A percentile compares a stretch with the other conserved stretches of the same genome.
phyloP scores from a whole-genome alignment of 2,797 vertebrate species.

The Fratercula arctica region DNA sequence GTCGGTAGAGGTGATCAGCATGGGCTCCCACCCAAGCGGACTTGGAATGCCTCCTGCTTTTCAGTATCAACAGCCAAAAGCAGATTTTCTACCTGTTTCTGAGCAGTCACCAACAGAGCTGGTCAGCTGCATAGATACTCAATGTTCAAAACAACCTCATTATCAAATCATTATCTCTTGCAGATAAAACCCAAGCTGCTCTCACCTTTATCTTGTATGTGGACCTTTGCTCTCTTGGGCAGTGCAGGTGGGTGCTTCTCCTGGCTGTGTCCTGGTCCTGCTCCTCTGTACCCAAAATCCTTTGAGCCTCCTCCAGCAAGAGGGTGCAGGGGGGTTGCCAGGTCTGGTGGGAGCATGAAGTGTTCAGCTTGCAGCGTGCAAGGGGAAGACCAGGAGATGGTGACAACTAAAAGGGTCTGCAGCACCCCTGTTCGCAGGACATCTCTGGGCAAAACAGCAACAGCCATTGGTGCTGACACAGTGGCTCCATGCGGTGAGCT shows the following conservation, averaged over 20 bases:
- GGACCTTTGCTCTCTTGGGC: neutral
- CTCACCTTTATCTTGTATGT: neutral
- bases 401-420: neutral
- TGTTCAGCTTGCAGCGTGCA: neutral
- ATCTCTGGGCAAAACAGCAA: neutral
- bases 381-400: neutral
- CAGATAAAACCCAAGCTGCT: neutral
- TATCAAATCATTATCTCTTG: neutral
- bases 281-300: neutral
- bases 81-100: neutral
- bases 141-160: neutral
- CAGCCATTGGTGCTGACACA: fast-evolving
- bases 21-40: neutral
- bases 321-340: too few species aligned
- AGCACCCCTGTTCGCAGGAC: neutral
- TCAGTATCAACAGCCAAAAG: neutral
- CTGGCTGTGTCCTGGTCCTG: fast-evolving
- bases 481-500: neutral
- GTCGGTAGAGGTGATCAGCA: fast-evolving
- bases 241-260: fast-evolving
- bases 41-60: neutral
- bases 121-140: neutral
- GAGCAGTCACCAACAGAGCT: neutral
- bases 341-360: fast-evolving
- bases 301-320: neutral